Evolutionary conservation across 53 echinoderm and acorn worm species (phyloP).

Genomic region (Pentamera pediparva): DNA sequence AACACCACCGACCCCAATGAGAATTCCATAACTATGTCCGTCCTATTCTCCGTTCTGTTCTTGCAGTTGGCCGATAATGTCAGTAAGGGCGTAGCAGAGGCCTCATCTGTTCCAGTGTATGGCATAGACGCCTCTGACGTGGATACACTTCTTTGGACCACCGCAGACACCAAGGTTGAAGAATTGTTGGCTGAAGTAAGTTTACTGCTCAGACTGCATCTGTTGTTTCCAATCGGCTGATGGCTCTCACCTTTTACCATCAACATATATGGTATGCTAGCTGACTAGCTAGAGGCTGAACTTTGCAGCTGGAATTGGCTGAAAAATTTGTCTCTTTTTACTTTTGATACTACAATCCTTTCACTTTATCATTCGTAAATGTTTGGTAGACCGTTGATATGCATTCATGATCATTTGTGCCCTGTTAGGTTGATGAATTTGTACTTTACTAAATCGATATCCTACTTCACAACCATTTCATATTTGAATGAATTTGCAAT

Average conservation of each 20-base stretch:
- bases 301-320: not conserved
- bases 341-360: too few species aligned
- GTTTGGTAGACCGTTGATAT: too few species aligned
- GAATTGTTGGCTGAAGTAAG: slow-evolving; percentile 23
- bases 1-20: not conserved
- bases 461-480: too few species aligned
- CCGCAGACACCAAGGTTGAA: slow-evolving; percentile 20
- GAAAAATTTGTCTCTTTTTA: too few species aligned
- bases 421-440: too few species aligned
- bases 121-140: slow-evolving; percentile 1
- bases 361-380: too few species aligned
- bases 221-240: not conserved
- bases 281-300: not conserved
- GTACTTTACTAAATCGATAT: too few species aligned
- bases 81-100: slow-evolving; percentile 5
- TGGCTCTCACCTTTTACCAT: too few species aligned
- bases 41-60: not conserved
- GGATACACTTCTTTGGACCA: slow-evolving; percentile 20
- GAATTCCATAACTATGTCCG: not conserved
- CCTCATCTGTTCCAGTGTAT: slow-evolving; percentile 2
- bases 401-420: too few species aligned
- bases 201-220: not conserved
- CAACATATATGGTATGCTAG: not conserved
- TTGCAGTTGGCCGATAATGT: slow-evolving; percentile 20
- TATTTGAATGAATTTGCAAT: too few species aligned